phyloP scores from a whole-genome alignment of 2,113 vertebrate species.

The Panthera tigris region DNA sequence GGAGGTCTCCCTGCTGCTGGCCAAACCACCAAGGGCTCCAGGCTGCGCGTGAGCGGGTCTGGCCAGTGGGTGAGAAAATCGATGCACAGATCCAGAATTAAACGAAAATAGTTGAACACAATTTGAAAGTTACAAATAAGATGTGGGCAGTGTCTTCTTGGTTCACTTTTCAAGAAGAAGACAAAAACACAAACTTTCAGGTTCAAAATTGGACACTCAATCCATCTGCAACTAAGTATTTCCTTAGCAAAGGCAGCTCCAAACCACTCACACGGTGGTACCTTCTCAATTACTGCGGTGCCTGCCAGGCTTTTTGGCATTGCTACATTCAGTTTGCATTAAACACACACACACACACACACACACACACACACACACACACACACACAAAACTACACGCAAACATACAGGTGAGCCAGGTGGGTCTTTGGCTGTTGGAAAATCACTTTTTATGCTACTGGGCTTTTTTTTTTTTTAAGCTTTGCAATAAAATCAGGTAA shows the following conservation, averaged over 20 bases:
- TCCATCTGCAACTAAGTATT: not conserved
- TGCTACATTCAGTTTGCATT: not conserved
- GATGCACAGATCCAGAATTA: not conserved
- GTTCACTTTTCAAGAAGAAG: not conserved
- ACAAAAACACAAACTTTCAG: not conserved
- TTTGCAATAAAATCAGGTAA: not conserved
- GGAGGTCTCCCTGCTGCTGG: not conserved
- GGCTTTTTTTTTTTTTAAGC: not conserved
- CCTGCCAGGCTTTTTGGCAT: not conserved
- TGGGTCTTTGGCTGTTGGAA: not conserved
- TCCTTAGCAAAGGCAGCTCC: not conserved
- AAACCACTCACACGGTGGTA: too few species aligned
- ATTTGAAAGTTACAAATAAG: not conserved
- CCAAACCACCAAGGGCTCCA: not conserved
- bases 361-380: too few species aligned
- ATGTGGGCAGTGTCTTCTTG: not conserved
- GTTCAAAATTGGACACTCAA: not conserved
- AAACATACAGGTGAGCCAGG: not conserved
- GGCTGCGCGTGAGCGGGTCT: not conserved
- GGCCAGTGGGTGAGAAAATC: not conserved
- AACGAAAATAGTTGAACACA: not conserved
- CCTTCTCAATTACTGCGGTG: not conserved
- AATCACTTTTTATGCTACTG: not conserved
- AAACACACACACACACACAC: too few species aligned
- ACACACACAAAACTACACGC: not conserved